phyloP scores from a whole-genome alignment of 30 jellyfish, hydroid and myxozoan species.

The Clytia hemisphaerica region DNA sequence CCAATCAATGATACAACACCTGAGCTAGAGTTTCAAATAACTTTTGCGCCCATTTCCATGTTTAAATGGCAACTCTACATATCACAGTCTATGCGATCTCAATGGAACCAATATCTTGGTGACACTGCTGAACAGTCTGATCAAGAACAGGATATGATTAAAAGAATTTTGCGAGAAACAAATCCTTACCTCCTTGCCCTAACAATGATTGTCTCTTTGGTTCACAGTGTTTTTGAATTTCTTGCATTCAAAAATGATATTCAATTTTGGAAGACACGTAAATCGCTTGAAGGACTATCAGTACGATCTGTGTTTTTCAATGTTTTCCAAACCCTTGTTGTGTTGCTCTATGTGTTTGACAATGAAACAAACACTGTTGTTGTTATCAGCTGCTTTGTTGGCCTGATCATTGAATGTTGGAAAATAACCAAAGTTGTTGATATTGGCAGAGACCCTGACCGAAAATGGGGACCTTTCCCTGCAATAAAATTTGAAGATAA shows the following conservation, averaged over 20 bases:
- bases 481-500: constrained; percentile 64
- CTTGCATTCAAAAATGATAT: constrained; percentile 96
- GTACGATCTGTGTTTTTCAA: constrained; percentile 86
- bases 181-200: constrained; percentile 87
- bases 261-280: constrained; percentile 92
- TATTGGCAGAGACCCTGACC: constrained; percentile 41
- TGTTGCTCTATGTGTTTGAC: constrained; percentile 83
- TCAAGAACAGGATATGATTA: constrained; percentile 89
- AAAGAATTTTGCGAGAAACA: constrained; percentile 86
- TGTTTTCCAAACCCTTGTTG: constrained; percentile 89
- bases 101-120: constrained; percentile 86
- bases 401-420: constrained; percentile 90
- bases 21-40: constrained; percentile 48
- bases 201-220: constrained; percentile 87
- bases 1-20: constrained; percentile 92
- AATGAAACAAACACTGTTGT: constrained; percentile 94
- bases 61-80: constrained; percentile 93
- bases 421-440: constrained; percentile 93
- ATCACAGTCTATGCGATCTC: constrained; percentile 90
- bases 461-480: constrained; percentile 91
- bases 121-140: constrained; percentile 77
- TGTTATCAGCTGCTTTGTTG: constrained; percentile 82
- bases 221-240: constrained; percentile 93
- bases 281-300: constrained; percentile 92
- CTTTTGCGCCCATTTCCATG: constrained; percentile 78